Base-by-base conservation (phyloP, 2,113 vertebrate species). In the Globicephala melas region DNA sequence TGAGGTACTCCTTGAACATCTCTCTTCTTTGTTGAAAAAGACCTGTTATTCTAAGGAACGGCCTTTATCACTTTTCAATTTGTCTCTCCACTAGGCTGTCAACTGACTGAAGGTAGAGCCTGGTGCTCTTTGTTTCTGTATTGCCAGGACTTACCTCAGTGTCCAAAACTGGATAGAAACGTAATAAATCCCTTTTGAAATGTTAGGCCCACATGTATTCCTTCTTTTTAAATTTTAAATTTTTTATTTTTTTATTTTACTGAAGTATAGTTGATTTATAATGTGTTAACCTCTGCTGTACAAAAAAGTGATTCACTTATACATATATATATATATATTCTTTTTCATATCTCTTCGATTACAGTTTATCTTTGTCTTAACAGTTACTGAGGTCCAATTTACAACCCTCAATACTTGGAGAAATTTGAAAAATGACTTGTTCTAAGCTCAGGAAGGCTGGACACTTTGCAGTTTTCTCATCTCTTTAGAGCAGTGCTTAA, bases 361-460 rank as follows among this genome's bases (percentile, higher is more conserved):
- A 53, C 15, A 53, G 50, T 53, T 53, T 53, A 53, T 17, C 50
- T 53, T 53, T 53, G 50, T 53, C 50, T 53, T 53, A 53, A 53
- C 50, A 53, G 50, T 53, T 53, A 53, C 50, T 53, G 50, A 17
- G 15, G 15, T 79, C 53, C 71, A 73, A 73, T 83, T 89, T 74
- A 73, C 15, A 80, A 36, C 36, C 7, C 53, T 95, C 79, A 68
- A 76, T 93, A 71, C 73, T 94, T 83, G 17, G 33, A 44, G 44
- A 95, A 80, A 92, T 76, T 96, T 95, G 90, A 83, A 94, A 94
- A 86, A 81, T 68, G 77, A 92, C 41, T 80, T 89, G 28, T 83
- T 95, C n/a, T 91, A 89, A 71, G 58, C 33, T 77, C 58, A 80
- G 41, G 80, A 89, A 87, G 58, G n/a, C 68, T 84, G 73, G 67